Percentiles rank a stretch among this genome's conserved stretches.
Evolutionary conservation across 2,113 vertebrate genomes (phyloP).

Genomic region (Oncorhynchus masou): DNA sequence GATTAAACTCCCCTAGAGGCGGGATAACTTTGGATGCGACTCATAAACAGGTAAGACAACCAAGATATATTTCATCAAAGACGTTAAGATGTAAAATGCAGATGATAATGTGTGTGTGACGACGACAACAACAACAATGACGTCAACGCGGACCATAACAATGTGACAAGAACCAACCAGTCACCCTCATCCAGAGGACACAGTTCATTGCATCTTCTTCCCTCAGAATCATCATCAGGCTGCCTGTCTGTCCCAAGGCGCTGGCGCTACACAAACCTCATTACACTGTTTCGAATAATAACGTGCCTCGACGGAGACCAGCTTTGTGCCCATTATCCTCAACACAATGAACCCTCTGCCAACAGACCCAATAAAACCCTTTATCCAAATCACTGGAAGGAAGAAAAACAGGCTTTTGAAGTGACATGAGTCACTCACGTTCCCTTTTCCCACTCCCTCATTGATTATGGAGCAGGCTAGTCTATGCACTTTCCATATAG

Average conservation of each 20-base stretch:
- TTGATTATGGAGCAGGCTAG: neutral
- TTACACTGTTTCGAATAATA: slow-evolving; percentile 49
- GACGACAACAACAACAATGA: neutral
- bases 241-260: slow-evolving; percentile 2
- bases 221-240: neutral
- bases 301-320: slow-evolving; percentile 38
- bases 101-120: neutral
- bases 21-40: too few species aligned
- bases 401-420: slow-evolving; percentile 17
- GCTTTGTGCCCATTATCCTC: slow-evolving; percentile 37
- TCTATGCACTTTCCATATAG: neutral
- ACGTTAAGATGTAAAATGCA: too few species aligned
- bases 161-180: neutral
- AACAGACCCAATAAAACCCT: slow-evolving; percentile 36
- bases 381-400: slow-evolving; percentile 38
- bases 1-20: too few species aligned
- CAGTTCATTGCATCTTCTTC: neutral
- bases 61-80: too few species aligned
- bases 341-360: slow-evolving; percentile 43
- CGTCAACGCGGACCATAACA: neutral
- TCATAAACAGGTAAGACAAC: too few species aligned
- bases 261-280: slow-evolving; percentile 30
- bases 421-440: neutral
- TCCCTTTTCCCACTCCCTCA: neutral
- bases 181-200: neutral